Evolutionary conservation across 92 coral and sea anemone genomes (phyloP), one percentile per base, ranked within the genome.

Genomic region (Epizoanthus scotinus): DNA sequence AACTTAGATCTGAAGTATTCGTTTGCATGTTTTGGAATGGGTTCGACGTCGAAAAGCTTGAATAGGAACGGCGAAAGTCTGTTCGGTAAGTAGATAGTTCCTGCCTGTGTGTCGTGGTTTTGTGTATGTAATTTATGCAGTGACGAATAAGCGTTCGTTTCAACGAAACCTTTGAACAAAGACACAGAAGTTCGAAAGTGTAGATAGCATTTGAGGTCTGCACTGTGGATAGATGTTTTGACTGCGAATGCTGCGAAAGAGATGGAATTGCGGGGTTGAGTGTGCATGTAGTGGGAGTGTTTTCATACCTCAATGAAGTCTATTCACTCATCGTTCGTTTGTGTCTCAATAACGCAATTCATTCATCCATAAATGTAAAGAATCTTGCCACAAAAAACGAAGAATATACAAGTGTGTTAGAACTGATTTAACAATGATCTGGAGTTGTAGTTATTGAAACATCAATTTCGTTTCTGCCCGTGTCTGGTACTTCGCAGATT

Each of bases 41-140:
- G 94, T 68, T 87, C 91, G 60, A 93, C 83, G 61, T 87, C 92
- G 58, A 93, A 93, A 88, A 90, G 83, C 49, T 89, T 82, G 73
- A 93, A 87, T 85, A 87, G 83, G 82, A 87, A 80, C 87, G 85
- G 83, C 84, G 94, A 90, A 83, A 73, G 26, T 82, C 64, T 93
- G 84, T 83, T 83, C 57, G 94, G 97, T 92, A 83, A 92, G n/a
- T n/a, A n/a, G n/a, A n/a, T n/a, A n/a, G 97, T 84, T 94, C 90
- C 84, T 85, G 88, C 94, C 85, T 83, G 77, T 67, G 83, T 81
- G 83, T 82, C 81, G 88, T 74, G 86, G 79, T 72, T 89, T 86
- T 85, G 86, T 83, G 82, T 80, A 67, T 90, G 92, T 93, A 93
- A 93, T 93, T 85, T 93, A 93, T 93, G 97, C 97, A 70, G 47